Evolutionary conservation across 2,888 invertebrate genomes (phyloP).

Genomic region (Sipha maydis): DNA sequence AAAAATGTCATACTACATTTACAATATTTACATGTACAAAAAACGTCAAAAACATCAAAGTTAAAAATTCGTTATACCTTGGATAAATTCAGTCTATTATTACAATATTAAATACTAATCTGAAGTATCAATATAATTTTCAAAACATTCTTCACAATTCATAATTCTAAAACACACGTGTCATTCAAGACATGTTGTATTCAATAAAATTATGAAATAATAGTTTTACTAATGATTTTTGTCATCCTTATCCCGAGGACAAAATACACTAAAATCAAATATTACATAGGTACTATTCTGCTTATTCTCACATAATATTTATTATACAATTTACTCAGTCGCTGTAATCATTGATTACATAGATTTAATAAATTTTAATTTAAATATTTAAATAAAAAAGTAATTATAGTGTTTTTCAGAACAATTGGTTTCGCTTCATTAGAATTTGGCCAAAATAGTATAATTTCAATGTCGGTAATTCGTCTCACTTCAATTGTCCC

Average conservation of each 20-base stretch:
- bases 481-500: constrained; percentile 18
- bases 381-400: not conserved
- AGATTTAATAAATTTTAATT: not conserved
- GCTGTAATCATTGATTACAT: not conserved
- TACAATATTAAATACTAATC: too few relatives aligned
- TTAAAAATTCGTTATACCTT: too few relatives aligned
- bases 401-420: not conserved
- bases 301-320: not conserved
- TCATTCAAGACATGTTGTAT: too few relatives aligned
- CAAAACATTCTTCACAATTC: too few relatives aligned
- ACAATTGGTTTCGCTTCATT: not conserved
- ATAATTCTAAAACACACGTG: too few relatives aligned
- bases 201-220: too few relatives aligned
- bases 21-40: not conserved
- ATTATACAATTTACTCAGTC: not conserved
- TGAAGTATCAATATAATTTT: too few relatives aligned
- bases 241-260: too few relatives aligned
- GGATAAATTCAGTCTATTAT: too few relatives aligned
- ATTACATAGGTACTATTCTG: too few relatives aligned
- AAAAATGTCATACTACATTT: not conserved
- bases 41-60: not conserved
- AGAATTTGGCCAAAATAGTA: not conserved
- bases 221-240: too few relatives aligned
- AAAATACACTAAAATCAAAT: too few relatives aligned
- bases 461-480: not conserved